Evolutionary conservation across 1,140 invertebrate genomes (phyloP), one percentile per base, ranked within the genome.

Genomic region (Eurosta solidaginis): DNA sequence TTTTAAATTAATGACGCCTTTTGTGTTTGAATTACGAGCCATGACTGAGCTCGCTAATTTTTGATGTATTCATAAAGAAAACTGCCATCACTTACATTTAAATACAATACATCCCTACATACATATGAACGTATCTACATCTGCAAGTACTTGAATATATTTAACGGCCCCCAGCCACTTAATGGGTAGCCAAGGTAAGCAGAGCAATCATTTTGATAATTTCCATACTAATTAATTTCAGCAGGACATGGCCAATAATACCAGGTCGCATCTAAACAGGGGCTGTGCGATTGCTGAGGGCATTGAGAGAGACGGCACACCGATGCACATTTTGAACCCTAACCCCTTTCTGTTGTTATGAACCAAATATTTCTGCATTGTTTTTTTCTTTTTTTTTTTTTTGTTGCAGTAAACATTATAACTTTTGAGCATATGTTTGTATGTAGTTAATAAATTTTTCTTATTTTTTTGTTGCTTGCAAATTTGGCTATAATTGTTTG

Each of bases 151-250:
- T n/a, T n/a, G n/a, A n/a, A n/a, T 25, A n/a, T 54, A 50, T 12
- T 33, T 9, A 20, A 3, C 45, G 14, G 27, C 6, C 7, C 17
- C 20, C 17, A 40, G 17, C n/a, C 33, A 42, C 14, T 20, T 68
- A 68, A 68, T 40, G 59, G 33, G 17, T 22, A 68, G 59, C 7
- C 25, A 42, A 40, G 59, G 59, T 29, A 68, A 68, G 27, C 59
- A 68, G 33, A 22, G 59, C n/a, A 33, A 68, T 68, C 59, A 40
- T 68, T 68, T 36, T 40, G 59, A 68, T 68, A 68, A 68, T 68
- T 68, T 68, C 29, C 59, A 40, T 68, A 68, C 59, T 68, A 68
- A 68, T 68, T 68, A 68, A 68, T 68, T 68, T 68, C 33, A 68
- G 59, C 59, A 68, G 59, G 59, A 68, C 59, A 68, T 68, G 59